Base-by-base conservation (phyloP, 2,888 invertebrate genomes). In the Rhopalosiphum nymphaeae region DNA sequence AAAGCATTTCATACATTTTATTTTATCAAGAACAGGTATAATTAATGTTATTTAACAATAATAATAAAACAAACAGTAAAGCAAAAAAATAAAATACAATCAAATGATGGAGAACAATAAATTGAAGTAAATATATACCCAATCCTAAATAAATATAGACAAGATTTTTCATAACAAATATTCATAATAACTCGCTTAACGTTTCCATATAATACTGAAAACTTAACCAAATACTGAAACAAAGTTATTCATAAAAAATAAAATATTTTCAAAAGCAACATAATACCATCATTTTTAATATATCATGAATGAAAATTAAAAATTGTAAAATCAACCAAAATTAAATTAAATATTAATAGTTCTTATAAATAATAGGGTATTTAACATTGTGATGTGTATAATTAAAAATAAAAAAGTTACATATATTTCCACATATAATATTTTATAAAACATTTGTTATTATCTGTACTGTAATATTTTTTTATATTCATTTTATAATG, bases 161-260 rank as follows among this genome's bases (percentile, higher is more conserved):
- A 36, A 87, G 3, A 36, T 49, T 86, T 61, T 49, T 25, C 46
- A 46, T 92, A 92, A 87, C 86, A 84, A 91, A 84, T 84, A 87
- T 53, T 85, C 36, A 87, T 87, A 57, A 90, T 91, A 92, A 92
- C 57, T 61, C 16, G 2, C 25, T 29, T 87, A 88, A 87, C 87
- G 49, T 87, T 88, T 53, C 3, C 16, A 86, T 87, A 92, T 87
- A 92, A 92, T 92, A 88, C 87, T 67, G 87, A 92, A 92, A 92
- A 92, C 92, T 92, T 92, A 92, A 92, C 67, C 87, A 92, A 92
- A 92, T 92, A 92, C 92, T 92, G 92, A 67, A 92, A 92, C 53
- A 92, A 56, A 85, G 16, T 92, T 42, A 49, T 49, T 46, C 67
- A 87, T 49, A 67, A 87, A 88, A 91, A 92, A 87, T 92, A 92